Base-by-base conservation (phyloP, 35 echinoderm and acorn worm species). In the Anneissia japonica region DNA sequence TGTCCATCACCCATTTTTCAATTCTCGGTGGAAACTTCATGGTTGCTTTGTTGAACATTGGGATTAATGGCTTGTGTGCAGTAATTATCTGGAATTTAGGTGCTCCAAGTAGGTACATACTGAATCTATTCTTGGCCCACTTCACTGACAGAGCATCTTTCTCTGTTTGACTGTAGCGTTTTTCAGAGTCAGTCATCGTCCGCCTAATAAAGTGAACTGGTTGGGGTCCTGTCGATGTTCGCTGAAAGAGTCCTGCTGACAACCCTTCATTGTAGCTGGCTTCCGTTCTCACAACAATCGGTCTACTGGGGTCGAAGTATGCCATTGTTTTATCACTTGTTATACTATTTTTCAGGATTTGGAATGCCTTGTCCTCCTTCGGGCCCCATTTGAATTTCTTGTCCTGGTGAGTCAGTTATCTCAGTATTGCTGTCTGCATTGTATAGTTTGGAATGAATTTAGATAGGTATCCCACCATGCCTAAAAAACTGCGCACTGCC, bases 231-330 rank as follows among this genome's bases (percentile, higher is more conserved):
- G 73, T 83, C n/a, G 40, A 39, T 32, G 90, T 83, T 28, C 32
- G 36, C 79, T 93, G 91, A 30, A 93, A 93, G 39, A 93, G 82
- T 55, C 82, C 86, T 39, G 86, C 92, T 80, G 92, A 90, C 74
- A 93, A 31, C 5, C 92, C 81, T 81, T 93, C 87, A 74, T 93
- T 55, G 74, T 51, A 93, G 38, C 91, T 93, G 46, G 85, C 90
- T 46, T 92, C 91, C n/a, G 83, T 76, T 35, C 83, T 46, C 5
- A 93, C 82, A 26, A 83, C 79, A 34, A 93, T 93, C 21, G 77
- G 38, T 85, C 31, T 77, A 29, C 23, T 31, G 45, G 87, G 87
- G 83, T 90, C 74, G 41, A 92, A 92, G 75, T 92, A 92, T 40
- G 86, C 73, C 41, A 93, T 77, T 10, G 51, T 86, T 34, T 86